Conservation (phyloP, 1,140 invertebrate genomes). For the Magallana angulata region DNA sequence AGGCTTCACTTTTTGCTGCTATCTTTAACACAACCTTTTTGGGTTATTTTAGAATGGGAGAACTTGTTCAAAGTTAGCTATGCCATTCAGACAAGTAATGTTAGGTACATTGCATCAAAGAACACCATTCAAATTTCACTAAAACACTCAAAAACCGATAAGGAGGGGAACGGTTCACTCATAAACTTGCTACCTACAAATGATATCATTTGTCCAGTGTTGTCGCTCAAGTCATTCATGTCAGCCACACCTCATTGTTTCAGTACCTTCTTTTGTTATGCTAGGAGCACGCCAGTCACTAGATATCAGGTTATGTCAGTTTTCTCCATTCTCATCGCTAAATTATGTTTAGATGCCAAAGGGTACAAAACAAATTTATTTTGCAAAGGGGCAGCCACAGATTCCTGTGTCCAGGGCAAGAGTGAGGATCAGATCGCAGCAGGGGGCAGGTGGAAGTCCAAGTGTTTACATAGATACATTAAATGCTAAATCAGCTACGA, state of each 20-base stretch:
- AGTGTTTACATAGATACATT: neutral
- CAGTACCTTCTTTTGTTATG: too few relatives aligned
- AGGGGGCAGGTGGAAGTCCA: neutral
- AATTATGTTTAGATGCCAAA: too few relatives aligned
- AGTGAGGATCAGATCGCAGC: too few relatives aligned
- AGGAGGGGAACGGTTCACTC: neutral
- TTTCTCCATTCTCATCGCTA: too few relatives aligned
- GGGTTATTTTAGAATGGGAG: conserved; percentile 31
- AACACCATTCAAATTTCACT: neutral
- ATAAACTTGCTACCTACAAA: neutral
- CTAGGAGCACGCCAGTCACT: too few relatives aligned
- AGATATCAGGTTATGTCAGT: too few relatives aligned
- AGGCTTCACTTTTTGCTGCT: conserved; percentile 26
- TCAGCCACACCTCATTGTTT: neutral
- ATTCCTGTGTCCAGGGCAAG: too few relatives aligned
- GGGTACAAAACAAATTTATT: too few relatives aligned
- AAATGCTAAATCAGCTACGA: neutral
- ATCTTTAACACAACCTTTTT: conserved; percentile 16
- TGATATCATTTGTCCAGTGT: neutral
- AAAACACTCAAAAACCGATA: conserved; percentile 7
- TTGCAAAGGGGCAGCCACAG: too few relatives aligned
- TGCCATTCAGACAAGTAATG: neutral
- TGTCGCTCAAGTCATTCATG: neutral
- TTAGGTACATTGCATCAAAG: neutral
- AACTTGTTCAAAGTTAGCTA: neutral